These are phyloP conservation scores for Torymus texanus DNA, from an alignment of 2,888 invertebrate species.

Conservation along the genomic window DNA sequence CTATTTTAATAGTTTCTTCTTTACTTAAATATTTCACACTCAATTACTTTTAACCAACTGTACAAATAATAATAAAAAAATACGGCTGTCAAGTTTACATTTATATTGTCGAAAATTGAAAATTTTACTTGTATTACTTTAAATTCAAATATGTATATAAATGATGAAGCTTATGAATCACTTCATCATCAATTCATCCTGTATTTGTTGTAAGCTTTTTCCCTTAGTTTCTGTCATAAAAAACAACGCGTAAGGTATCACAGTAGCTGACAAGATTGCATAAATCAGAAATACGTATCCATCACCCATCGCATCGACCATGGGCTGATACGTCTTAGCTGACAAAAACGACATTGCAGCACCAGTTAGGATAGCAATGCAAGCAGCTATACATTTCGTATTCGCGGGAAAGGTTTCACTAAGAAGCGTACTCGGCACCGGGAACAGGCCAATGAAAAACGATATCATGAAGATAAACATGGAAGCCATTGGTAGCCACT, in stretches of 20 bases:
- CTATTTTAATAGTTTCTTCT: too few species aligned
- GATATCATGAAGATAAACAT: slow-evolving; percentile 44
- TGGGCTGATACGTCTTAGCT: slow-evolving; percentile 64
- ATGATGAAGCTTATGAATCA: not conserved
- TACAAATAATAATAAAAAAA: too few species aligned
- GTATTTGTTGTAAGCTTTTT: slow-evolving; percentile 62
- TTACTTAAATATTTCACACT: too few species aligned
- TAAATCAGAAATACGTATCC: slow-evolving; percentile 65
- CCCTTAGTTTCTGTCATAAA: slow-evolving; percentile 67
- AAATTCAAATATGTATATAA: too few species aligned
- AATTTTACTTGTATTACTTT: too few species aligned
- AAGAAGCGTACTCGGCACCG: slow-evolving; percentile 65
- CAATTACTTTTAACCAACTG: too few species aligned
- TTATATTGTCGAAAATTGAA: too few species aligned
- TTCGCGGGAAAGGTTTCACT: slow-evolving; percentile 66
- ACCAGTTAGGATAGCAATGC: slow-evolving; percentile 60
- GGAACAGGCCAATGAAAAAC: slow-evolving; percentile 55
- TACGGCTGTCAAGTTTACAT: too few species aligned
- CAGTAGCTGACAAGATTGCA: slow-evolving; percentile 55
- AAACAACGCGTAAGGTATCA: slow-evolving; percentile 49
- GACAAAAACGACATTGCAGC: slow-evolving; percentile 63
- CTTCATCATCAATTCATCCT: slow-evolving; percentile 38
- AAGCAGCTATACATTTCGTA: slow-evolving; percentile 64
- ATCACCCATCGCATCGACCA: slow-evolving; percentile 61
- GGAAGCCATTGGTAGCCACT: slow-evolving; percentile 37